A percentile compares a stretch with the other conserved stretches of the same genome.
Conservation (phyloP, 2,113 vertebrate species). For the Coptodon bakossiorum region DNA sequence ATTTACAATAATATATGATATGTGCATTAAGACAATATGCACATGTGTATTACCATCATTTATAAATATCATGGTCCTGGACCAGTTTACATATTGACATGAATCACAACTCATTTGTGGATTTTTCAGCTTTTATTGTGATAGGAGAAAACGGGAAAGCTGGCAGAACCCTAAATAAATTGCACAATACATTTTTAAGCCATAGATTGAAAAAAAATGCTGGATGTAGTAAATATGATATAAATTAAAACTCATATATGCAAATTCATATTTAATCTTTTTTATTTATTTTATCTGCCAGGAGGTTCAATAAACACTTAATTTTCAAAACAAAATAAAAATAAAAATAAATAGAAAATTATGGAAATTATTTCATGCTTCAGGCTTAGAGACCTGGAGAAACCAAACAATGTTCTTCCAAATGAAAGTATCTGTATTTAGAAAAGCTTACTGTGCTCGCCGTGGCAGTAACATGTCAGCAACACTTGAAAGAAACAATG, state of each 20-base stretch:
- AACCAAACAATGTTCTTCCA: background rate
- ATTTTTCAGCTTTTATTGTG: background rate
- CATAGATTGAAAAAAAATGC: background rate
- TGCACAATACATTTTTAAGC: too few relatives aligned
- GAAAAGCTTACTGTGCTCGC: background rate
- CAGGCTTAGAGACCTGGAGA: background rate
- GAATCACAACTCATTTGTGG: background rate
- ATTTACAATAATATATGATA: background rate
- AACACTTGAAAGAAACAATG: background rate
- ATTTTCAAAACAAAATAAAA: background rate
- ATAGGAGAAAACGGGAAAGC: background rate
- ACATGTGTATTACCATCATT: background rate
- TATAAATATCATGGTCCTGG: background rate
- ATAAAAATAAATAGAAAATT: background rate
- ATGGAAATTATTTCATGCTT: background rate
- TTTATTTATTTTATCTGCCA: background rate
- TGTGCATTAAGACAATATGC: background rate
- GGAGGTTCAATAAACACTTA: background rate
- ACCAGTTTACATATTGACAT: background rate
- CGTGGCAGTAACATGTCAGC: background rate
- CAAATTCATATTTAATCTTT: background rate
- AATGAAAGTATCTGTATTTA: background rate
- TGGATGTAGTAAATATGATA: background rate
- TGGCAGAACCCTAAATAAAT: background rate
- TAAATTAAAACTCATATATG: background rate